Conservation (phyloP, 1,140 invertebrate species). For the Aphelenchoides besseyi region DNA sequence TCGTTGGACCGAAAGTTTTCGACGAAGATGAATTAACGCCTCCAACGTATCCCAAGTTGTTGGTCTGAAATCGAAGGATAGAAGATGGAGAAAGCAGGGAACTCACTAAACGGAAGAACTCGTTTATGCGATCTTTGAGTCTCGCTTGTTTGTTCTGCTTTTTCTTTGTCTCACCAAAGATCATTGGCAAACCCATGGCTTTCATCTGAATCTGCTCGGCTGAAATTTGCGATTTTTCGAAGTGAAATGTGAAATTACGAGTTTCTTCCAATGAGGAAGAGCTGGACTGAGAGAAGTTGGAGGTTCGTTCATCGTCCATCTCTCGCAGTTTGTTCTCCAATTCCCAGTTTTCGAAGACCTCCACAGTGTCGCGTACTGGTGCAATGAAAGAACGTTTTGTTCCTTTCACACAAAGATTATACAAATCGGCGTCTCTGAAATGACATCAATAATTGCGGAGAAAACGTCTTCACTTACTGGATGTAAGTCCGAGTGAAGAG, state of each 20-base stretch:
- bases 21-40: conserved; percentile 8
- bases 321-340: background rate
- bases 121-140: background rate
- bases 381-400: background rate
- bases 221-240: too few species aligned
- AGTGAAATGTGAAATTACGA: too few species aligned
- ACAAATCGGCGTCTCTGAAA: conserved; percentile 16
- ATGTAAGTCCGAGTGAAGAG: conserved; percentile 1
- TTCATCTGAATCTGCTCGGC: conserved; percentile 16
- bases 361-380: background rate
- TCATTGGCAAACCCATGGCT: conserved; percentile 20
- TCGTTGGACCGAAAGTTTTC: background rate
- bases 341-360: background rate
- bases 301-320: background rate
- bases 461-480: conserved; percentile 1
- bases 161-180: conserved; percentile 12
- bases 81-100: background rate
- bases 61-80: conserved; percentile 28
- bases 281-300: background rate
- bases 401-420: conserved; percentile 13
- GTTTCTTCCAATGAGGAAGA: background rate
- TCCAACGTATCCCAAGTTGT: conserved; percentile 15
- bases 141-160: background rate
- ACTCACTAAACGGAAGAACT: conserved; percentile 15
- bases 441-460: background rate